phyloP scores from a whole-genome alignment of 1,140 invertebrate species.

The Pachyrhynchus sulphureomaculatus region DNA sequence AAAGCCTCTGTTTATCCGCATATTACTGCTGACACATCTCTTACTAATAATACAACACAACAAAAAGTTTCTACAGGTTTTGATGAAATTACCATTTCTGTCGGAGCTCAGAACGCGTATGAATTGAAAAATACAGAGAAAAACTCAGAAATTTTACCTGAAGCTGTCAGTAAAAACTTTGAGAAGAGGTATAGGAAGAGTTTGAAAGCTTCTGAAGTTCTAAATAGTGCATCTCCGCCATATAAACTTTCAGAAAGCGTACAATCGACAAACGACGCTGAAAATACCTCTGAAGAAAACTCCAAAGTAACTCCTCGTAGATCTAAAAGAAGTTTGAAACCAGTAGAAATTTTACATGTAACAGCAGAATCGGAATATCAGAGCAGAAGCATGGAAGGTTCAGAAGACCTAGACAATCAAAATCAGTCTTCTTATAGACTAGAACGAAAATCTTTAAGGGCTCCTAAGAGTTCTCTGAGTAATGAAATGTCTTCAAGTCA shows the following conservation, averaged over 20 bases:
- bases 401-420: too few relatives aligned
- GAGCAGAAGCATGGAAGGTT: too few relatives aligned
- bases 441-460: neutral
- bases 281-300: too few relatives aligned
- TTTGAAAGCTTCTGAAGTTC: neutral
- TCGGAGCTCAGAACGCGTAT: too few relatives aligned
- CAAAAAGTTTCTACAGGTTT: neutral
- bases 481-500: neutral
- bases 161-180: too few relatives aligned
- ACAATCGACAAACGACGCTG: too few relatives aligned
- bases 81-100: slow-evolving; percentile 1
- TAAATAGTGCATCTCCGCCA: neutral
- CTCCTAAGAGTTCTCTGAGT: neutral
- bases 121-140: too few relatives aligned
- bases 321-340: slow-evolving; percentile 9
- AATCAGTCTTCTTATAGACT: neutral
- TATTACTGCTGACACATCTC: neutral
- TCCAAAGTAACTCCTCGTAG: slow-evolving; percentile 1
- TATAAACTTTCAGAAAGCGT: too few relatives aligned
- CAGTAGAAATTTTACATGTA: slow-evolving; percentile 4
- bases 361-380: too few relatives aligned
- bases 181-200: neutral
- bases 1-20: neutral
- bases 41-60: neutral
- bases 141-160: too few relatives aligned